Evolutionary conservation across 1,140 invertebrate genomes (phyloP).

Genomic region (Microplitis mediator): DNA sequence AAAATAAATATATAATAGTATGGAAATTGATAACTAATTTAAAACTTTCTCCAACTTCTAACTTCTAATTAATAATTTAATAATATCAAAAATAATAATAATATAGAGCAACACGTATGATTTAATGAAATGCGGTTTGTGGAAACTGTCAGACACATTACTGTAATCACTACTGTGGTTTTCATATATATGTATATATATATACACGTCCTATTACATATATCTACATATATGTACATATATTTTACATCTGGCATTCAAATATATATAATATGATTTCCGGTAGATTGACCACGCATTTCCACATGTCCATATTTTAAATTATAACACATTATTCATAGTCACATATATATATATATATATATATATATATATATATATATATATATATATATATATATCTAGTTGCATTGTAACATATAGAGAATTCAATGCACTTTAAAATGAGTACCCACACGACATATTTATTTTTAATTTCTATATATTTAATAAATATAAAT

Average conservation of each 20-base stretch:
- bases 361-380: background rate
- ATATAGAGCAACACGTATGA: background rate
- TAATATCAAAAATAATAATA: background rate
- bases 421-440: too few relatives aligned
- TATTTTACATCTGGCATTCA: conserved; percentile 33
- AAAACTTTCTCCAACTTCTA: too few relatives aligned
- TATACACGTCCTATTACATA: background rate
- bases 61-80: too few relatives aligned
- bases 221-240: background rate
- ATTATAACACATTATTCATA: background rate
- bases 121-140: conserved; percentile 7
- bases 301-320: too few relatives aligned
- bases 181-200: background rate
- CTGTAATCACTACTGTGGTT: conserved; percentile 19
- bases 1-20: too few relatives aligned
- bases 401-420: conserved; percentile 26
- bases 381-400: conserved; percentile 24
- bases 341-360: background rate
- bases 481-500: too few relatives aligned
- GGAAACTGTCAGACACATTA: conserved; percentile 5
- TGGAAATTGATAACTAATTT: too few relatives aligned
- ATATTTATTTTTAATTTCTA: too few relatives aligned
- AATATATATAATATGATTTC: too few relatives aligned
- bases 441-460: too few relatives aligned
- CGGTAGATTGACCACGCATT: too few relatives aligned